Evolutionary conservation across 2,888 invertebrate genomes (phyloP), one percentile per base, ranked within the genome.

Genomic region (Luperina testacea): DNA sequence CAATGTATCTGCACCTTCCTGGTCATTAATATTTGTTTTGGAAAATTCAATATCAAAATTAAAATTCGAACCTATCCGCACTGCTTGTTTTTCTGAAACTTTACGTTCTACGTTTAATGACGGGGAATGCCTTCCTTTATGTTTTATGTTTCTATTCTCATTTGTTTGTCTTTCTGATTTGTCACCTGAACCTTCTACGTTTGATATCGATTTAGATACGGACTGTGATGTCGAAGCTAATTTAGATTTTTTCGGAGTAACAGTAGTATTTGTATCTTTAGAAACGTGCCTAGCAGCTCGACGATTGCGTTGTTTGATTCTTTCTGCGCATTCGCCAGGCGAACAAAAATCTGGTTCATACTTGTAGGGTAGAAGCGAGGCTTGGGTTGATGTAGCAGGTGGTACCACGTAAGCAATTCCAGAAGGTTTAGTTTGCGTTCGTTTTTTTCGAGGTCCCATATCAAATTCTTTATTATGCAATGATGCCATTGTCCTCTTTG

Each of bases 331-430:
- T 69, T 89, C 77, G 17, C 84, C 90, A 32, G 91, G 89, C 20
- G 74, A 82, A 79, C 91, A 93, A 77, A 90, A 84, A 59, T 72
- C 73, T 32, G 91, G 90, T 78, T 91, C 90, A 86, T 90, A 92
- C 83, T 92, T 91, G 80, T 90, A 90, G 13, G 91, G 88, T 48
- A 87, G 61, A 32, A 90, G 82, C 24, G 80, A 68, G 67, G 59
- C 13, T 48, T 68, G 64, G 11, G n/a, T 32, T 38, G 75, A 61
- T 53, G 64, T 75, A 59, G 27, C 13, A 69, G 75, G 78, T 65
- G 84, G 72, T 53, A 75, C 67, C 17, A 71, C 74, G 59, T 85
- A 83, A 32, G 74, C 51, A 38, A 72, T 73, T 38, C 72, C 74
- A 68, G 82, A 75, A 70, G 45, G 70, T 72, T 77, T 83, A 20